phyloP scores from a whole-genome alignment of 2,797 vertebrate species.

The Synaphobranchus kaupii region DNA sequence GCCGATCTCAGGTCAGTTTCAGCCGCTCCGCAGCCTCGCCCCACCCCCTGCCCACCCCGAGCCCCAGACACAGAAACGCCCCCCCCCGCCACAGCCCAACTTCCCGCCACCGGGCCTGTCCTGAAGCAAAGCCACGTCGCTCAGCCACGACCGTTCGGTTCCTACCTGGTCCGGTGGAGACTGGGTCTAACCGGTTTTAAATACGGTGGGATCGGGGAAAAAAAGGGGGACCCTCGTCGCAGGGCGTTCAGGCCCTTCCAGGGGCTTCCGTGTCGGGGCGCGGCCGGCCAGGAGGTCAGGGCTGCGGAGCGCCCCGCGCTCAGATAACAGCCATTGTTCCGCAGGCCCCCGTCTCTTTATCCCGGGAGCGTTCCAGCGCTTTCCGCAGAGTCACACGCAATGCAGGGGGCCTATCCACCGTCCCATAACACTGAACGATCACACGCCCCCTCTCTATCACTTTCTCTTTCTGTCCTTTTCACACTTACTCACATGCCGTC shows the following conservation, averaged over 20 bases:
- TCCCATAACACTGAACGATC: background rate
- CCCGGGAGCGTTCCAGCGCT: constrained; percentile 64
- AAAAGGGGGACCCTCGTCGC: background rate
- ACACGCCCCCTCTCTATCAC: background rate
- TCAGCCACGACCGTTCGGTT: too few species aligned
- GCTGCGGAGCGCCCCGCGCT: constrained; percentile 34
- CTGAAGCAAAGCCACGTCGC: background rate
- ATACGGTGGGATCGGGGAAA: background rate
- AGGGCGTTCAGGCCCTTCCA: constrained; percentile 40
- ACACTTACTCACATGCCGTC: background rate
- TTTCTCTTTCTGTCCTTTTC: too few species aligned
- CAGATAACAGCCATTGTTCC: constrained; percentile 59
- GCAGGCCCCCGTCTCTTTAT: constrained; percentile 46
- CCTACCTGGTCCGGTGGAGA: constrained; percentile 47
- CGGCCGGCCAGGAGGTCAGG: constrained; percentile 22
- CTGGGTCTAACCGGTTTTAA: background rate
- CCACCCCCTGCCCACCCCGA: background rate
- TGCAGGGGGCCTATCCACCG: background rate
- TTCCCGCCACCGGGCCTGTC: background rate
- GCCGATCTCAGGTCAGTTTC: constrained; percentile 12
- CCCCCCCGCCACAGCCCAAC: background rate
- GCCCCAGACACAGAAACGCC: constrained; percentile 5
- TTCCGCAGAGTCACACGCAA: constrained; percentile 39
- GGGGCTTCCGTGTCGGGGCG: constrained; percentile 40
- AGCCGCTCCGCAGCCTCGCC: background rate